A percentile compares a stretch with the other conserved stretches of the same genome.
phyloP scores from a whole-genome alignment of 2,113 vertebrate species.

The cattle (Bos taurus) region DNA sequence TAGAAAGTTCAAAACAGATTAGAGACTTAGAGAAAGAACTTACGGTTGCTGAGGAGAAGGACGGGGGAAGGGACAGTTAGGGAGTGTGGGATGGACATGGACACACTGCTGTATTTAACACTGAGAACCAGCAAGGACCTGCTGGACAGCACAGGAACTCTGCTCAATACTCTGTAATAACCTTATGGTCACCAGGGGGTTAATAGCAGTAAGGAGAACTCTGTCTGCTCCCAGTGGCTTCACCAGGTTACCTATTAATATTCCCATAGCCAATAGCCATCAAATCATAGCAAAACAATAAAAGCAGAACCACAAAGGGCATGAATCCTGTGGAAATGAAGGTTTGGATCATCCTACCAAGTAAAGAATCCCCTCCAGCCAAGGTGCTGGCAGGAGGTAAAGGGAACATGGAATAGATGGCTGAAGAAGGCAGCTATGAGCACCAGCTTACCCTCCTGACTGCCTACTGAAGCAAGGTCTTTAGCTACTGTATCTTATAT shows the following conservation, averaged over 20 bases:
- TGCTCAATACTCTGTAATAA: background rate
- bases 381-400: background rate
- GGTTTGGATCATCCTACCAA: background rate
- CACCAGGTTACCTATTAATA: background rate
- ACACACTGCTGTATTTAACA: fast-evolving
- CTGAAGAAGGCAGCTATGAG: background rate
- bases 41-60: too few species aligned
- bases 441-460: background rate
- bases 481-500: background rate
- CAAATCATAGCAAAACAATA: background rate
- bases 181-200: too few species aligned
- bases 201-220: background rate
- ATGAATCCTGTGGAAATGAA: background rate
- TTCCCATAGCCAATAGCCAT: background rate
- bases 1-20: too few species aligned
- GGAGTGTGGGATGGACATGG: background rate
- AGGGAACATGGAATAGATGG: background rate
- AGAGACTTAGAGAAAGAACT: too few species aligned
- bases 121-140: background rate
- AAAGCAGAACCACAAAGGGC: background rate
- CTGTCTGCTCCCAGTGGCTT: background rate
- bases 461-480: background rate
- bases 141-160: fast-evolving
- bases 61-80: background rate
- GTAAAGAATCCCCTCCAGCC: background rate